These are phyloP conservation scores for Iguana delicatissima DNA, from an alignment of 2,797 vertebrate species.

Conservation along the genomic window DNA sequence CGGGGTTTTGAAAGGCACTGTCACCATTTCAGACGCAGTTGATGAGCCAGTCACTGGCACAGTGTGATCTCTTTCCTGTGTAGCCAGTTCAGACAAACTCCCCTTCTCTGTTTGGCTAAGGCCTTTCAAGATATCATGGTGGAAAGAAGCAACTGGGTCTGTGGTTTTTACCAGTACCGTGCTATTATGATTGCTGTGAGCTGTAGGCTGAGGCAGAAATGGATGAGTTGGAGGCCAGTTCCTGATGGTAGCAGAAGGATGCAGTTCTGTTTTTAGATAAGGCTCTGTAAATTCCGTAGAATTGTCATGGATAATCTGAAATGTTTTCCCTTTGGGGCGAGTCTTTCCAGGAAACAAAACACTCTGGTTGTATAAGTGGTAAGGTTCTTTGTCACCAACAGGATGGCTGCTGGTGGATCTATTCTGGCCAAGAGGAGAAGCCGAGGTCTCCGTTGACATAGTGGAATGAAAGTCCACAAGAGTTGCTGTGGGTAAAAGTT, in stretches of 20 bases:
- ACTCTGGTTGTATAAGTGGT: slow-evolving; percentile 74
- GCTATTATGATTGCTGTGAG: slow-evolving; percentile 75
- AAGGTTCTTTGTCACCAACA: slow-evolving; percentile 72
- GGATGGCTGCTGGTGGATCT: slow-evolving; percentile 55
- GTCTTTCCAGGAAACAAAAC: slow-evolving; percentile 74
- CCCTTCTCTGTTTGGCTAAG: slow-evolving; percentile 65
- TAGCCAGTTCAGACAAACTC: slow-evolving; percentile 24
- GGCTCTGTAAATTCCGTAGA: slow-evolving; percentile 76
- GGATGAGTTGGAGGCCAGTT: slow-evolving; percentile 65
- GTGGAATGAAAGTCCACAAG: slow-evolving; percentile 54
- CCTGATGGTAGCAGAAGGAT: slow-evolving; percentile 69
- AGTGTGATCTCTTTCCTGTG: slow-evolving; percentile 55
- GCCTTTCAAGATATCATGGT: slow-evolving; percentile 64
- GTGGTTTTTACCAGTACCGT: slow-evolving; percentile 78
- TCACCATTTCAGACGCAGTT: slow-evolving; percentile 66
- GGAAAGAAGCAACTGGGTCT: slow-evolving; percentile 51
- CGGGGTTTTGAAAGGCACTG: slow-evolving; percentile 83
- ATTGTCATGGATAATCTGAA: slow-evolving; percentile 79
- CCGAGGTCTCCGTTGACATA: slow-evolving; percentile 58
- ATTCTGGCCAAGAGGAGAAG: slow-evolving; percentile 41
- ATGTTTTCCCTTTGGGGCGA: slow-evolving; percentile 76
- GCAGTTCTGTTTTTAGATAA: slow-evolving; percentile 69
- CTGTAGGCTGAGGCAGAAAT: slow-evolving; percentile 62
- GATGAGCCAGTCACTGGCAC: slow-evolving; percentile 67
- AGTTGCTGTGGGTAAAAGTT: slow-evolving; percentile 51